Percentiles rank a stretch among this genome's conserved stretches.
phyloP scores from a whole-genome alignment of 2,888 invertebrate species.

The Hyppa rectilinea region DNA sequence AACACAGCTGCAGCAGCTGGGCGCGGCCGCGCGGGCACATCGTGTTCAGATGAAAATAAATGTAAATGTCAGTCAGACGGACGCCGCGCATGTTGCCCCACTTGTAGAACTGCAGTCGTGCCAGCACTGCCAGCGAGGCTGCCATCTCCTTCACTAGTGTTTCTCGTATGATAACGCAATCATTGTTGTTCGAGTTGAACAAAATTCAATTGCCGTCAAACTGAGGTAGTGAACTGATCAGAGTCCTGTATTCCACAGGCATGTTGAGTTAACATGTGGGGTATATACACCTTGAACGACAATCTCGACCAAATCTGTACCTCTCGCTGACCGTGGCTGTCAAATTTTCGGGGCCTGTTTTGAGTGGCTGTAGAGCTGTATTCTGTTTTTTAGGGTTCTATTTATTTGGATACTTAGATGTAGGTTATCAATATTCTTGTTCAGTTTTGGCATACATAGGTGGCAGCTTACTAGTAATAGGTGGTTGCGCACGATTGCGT shows the following conservation, averaged over 20 bases:
- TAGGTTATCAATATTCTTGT: not conserved
- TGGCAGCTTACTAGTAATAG: not conserved
- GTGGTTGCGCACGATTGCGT: constrained; percentile 33
- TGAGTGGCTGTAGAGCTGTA: not conserved
- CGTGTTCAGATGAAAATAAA: constrained; percentile 57
- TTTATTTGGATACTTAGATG: not conserved
- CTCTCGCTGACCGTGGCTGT: not conserved
- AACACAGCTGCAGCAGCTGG: too few species aligned
- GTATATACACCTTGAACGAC: not conserved
- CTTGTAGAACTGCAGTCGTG: constrained; percentile 13
- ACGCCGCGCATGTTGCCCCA: constrained; percentile 2
- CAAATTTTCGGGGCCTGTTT: not conserved
- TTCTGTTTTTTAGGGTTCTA: not conserved
- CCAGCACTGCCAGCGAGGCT: constrained; percentile 4
- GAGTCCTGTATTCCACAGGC: not conserved
- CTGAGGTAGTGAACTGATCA: not conserved
- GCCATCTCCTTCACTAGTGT: not conserved
- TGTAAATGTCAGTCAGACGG: constrained; percentile 58
- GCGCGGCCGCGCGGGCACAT: constrained; percentile 5
- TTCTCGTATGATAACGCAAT: not conserved
- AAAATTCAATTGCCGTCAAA: not conserved
- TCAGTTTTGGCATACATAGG: constrained; percentile 10
- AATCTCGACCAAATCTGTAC: not conserved
- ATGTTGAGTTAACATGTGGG: not conserved
- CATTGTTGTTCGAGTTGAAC: not conserved